Evolutionary conservation across 2,113 vertebrate genomes (phyloP), one percentile per base, ranked within the genome.

Genomic region (Pristiophorus japonicus): DNA sequence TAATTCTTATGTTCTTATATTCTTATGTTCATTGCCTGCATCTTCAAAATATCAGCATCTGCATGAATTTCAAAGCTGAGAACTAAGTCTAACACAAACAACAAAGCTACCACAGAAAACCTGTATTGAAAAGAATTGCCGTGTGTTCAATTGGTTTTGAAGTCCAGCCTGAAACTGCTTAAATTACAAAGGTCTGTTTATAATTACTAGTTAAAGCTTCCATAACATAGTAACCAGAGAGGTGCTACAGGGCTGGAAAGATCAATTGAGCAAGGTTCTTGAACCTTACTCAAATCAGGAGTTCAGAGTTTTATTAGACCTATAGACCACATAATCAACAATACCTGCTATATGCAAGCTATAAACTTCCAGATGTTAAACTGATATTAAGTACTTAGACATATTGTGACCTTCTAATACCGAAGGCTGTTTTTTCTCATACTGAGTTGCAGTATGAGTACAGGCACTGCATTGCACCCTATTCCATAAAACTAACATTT

Each of bases 291-390:
- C 47, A 51, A 85, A 90, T 30, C 87, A 59, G 51, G 24, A 90
- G 27, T 59, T 90, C 51, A 59, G 10, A 34, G 59, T 90, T 81
- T 90, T 90, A 90, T 90, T 47, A 51, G 84, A 87, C 24, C 47
- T 55, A 90, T 59, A 18, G 27, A 90, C 51, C 51, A 59, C 30
- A 38, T 51, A 59, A 59, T 47, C 81, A 47, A 14, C 87, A 27
- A 90, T 90, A 34, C 51, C 20, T 90, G 47, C 27, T 90, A 59
- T 55, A 59, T 59, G 27, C 11, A 55, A 90, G 22, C 51, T 59
- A 16, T 55, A 90, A 55, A 34, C 47, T 90, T 90, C 87, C 87
- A 90, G 87, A 90, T 59, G 27, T 90, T 90, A 90, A 59, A 90
- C 47, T 45, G 45, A 20, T 47, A 47, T 45, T 85, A 45, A 85